Evolutionary conservation across 1,140 invertebrate genomes (phyloP), one percentile per base, ranked within the genome.

Genomic region (Panagrolaimus sp.): DNA sequence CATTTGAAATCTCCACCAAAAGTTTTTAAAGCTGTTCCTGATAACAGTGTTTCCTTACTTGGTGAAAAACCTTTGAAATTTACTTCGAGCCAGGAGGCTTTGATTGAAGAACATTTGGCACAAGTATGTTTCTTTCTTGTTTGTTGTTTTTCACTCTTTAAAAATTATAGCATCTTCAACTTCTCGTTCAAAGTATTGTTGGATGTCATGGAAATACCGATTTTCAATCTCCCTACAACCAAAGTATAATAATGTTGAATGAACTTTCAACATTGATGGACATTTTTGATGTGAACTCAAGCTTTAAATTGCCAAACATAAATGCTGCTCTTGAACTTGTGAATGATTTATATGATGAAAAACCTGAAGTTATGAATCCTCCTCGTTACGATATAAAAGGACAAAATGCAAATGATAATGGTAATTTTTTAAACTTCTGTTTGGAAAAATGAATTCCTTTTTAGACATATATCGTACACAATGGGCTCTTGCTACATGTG

Each of bases 131-230:
- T n/a, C n/a, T 38, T 38, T 38, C 7, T 38, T 4, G 32, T 4
- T 4, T 38, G 2, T 4, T 38, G 32, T 38, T 2, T 38, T 38
- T 38, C 32, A 2, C 2, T 38, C 7, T 38, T 7, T 38, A 38
- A 38, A 38, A 38, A 4, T 38, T 38, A 38, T 38, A 58, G 28
- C 52, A 58, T 58, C 28, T 58, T 10, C 52, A 58, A 58, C 52
- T 58, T 21, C 52, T 58, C 52, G 21, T 24, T 21, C 52, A 58
- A 58, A 12, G 21, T 12, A 58, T 58, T 17, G 52, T 58, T 28
- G 52, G 52, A 21, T 58, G 52, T 58, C 21, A 14, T 24, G 52
- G 21, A 8, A 58, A 58, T 26, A 12, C 52, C 2, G 52, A 58
- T 21, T 28, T 58, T 0, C 1, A 12, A 58, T 12, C 21, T 12